Conservation (phyloP, 2,797 vertebrate genomes). For the Coregonus sp. region DNA sequence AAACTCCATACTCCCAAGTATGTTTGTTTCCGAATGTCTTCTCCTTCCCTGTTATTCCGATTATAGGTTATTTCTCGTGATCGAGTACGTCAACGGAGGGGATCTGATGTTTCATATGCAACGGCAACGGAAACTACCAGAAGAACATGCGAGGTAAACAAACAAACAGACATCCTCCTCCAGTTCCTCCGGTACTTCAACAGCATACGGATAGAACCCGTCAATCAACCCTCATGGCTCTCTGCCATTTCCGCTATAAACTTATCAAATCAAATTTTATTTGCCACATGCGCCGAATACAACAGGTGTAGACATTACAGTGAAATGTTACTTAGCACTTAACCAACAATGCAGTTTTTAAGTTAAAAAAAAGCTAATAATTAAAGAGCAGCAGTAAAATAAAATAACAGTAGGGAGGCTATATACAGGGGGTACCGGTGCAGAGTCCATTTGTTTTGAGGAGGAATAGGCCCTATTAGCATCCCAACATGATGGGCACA, state of each 20-base stretch:
- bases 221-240: not conserved
- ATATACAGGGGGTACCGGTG: too few species aligned
- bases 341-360: too few species aligned
- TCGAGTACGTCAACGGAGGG: slow-evolving; percentile 95
- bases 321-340: too few species aligned
- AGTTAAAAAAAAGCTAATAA: too few species aligned
- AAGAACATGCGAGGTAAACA: slow-evolving; percentile 92
- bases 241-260: not conserved
- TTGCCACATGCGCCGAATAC: too few species aligned
- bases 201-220: too few species aligned
- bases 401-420: too few species aligned
- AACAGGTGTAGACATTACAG: too few species aligned
- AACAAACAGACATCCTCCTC: not conserved
- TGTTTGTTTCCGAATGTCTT: not conserved
- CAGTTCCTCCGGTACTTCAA: not conserved
- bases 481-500: not conserved
- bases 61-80: slow-evolving; percentile 92
- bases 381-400: too few species aligned
- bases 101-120: slow-evolving; percentile 99
- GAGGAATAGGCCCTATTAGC: not conserved
- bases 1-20: not conserved
- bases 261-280: not conserved
- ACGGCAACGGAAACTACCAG: slow-evolving; percentile 93
- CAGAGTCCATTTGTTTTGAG: not conserved
- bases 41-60: slow-evolving; percentile 17